Base-by-base conservation (phyloP, 1,140 invertebrate genomes). In the Hycleus phaleratus region DNA sequence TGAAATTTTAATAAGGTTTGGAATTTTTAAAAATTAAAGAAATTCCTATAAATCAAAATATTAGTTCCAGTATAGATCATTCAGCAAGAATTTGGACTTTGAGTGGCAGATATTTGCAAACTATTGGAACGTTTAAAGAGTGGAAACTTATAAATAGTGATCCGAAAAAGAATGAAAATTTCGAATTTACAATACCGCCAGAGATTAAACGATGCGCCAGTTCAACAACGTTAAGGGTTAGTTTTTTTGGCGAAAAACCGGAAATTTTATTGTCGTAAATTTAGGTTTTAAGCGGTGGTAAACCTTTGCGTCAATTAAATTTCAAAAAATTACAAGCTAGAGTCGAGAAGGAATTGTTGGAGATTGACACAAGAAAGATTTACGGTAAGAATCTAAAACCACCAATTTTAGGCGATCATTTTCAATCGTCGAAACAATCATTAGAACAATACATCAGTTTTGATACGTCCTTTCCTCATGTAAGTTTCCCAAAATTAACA, bases 71-170 rank as follows among this genome's bases (percentile, higher is more conserved):
- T 62, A 76, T 79, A 56, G 88, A 90, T 73, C 82, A 80, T 66
- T 83, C 82, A 40, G 82, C 85, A 49, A 75, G 85, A 53, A 73
- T 87, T 62, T 88, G 85, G 86, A 82, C 79, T 10, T 70, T 86
- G 11, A 76, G 78, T 26, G 85, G 86, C 6, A 77, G 81, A 63
- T 88, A 87, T 70, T 68, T 88, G 42, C 81, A 82, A 43, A 87
- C 85, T 8, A 71, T 87, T 55, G 86, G 85, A 39, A 83, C 82
- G 26, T 81, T 80, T 56, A 74, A 79, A 63, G 74, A 79, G 1
- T 86, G 82, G 81, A 74, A 76, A 38, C 63, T 74, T 42, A 65
- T 75, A 7, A 67, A 68, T 4, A 58, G 68, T 2, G 67, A 70
- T n/a, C 71, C 73, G 44, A 62, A 72, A 8, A 52, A 56, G 24